Evolutionary conservation across 2,113 vertebrate genomes (phyloP).

Genomic region (Artemisiospiza belli): DNA sequence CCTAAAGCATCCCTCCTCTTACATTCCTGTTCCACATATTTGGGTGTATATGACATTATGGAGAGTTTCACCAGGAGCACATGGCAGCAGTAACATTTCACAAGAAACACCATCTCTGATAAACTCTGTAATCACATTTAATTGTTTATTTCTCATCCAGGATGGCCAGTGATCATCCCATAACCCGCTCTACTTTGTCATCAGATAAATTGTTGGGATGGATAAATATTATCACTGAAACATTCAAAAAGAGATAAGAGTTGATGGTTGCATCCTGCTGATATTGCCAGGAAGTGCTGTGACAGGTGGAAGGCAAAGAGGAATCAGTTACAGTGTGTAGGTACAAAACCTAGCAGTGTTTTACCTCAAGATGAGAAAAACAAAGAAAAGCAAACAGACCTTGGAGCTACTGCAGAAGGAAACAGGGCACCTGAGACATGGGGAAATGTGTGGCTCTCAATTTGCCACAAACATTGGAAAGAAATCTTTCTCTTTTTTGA

Average conservation of each 20-base stretch:
- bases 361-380: neutral
- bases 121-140: neutral
- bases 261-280: neutral
- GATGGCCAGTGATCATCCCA: neutral
- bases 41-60: neutral
- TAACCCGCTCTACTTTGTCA: neutral
- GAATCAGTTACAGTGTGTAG: neutral
- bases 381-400: neutral
- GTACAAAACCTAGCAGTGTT: neutral
- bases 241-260: neutral
- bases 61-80: neutral
- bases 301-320: neutral
- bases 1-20: neutral
- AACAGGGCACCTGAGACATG: neutral
- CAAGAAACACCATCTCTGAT: neutral
- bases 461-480: neutral
- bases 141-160: neutral
- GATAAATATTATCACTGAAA: neutral
- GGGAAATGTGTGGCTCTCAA: neutral
- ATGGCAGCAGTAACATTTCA: neutral
- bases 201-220: neutral
- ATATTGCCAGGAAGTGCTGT: neutral
- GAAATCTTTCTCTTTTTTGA: neutral
- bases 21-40: neutral
- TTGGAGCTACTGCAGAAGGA: neutral